phyloP scores from a whole-genome alignment of 2,113 vertebrate genomes.

The Neogale vison region DNA sequence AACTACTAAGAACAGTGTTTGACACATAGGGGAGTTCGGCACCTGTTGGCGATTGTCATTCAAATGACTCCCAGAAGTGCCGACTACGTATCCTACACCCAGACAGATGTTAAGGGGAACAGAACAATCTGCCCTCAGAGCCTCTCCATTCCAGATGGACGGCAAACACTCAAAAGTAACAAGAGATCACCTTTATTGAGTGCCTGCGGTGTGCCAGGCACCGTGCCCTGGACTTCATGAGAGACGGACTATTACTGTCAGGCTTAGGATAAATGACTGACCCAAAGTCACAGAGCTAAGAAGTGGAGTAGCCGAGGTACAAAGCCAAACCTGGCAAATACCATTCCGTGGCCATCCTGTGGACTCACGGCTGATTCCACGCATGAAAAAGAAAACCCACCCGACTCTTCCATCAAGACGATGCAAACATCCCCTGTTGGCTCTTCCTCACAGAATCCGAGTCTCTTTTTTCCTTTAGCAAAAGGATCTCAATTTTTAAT shows the following conservation, averaged over 20 bases:
- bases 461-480: neutral
- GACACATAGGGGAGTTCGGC: neutral
- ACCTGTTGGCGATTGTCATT: neutral
- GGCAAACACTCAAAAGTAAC: neutral
- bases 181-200: neutral
- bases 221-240: neutral
- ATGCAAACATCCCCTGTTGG: neutral
- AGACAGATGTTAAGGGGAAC: neutral
- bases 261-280: neutral
- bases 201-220: fast-evolving
- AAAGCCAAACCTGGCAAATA: neutral
- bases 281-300: neutral
- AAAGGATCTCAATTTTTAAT: neutral
- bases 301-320: neutral
- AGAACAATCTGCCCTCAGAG: neutral
- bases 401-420: neutral
- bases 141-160: neutral
- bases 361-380: neutral
- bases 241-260: neutral
- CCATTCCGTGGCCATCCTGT: neutral
- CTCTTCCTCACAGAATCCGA: neutral
- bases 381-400: neutral
- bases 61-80: neutral
- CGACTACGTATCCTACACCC: neutral
- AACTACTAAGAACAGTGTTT: neutral